phyloP scores from a whole-genome alignment of 2,888 invertebrate species.

The Clanis bilineata region DNA sequence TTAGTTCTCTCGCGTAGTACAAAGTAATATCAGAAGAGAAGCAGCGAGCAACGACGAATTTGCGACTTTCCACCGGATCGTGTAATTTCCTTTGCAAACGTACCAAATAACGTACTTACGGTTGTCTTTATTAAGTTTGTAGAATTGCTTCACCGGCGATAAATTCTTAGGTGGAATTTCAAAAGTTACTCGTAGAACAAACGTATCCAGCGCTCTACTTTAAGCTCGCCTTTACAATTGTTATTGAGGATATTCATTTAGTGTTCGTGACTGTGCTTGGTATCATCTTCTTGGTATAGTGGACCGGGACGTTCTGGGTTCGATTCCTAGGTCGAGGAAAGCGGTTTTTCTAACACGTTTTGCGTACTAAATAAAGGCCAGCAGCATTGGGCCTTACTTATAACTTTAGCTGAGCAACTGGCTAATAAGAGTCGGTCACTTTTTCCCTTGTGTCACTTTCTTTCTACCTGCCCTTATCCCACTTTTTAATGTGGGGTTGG shows the following conservation, averaged over 20 bases:
- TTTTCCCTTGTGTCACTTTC: no score
- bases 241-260: slow-evolving; percentile 31
- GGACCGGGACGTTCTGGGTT: no score
- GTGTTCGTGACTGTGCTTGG: slow-evolving; percentile 15
- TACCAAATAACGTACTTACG: slow-evolving; percentile 10
- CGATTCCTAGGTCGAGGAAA: no score
- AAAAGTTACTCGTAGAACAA: slow-evolving; percentile 39
- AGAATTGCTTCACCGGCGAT: slow-evolving; percentile 41
- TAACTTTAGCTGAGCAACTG: no score
- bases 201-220: slow-evolving; percentile 42
- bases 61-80: not conserved
- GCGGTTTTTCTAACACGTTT: no score
- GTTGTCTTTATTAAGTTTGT: slow-evolving; percentile 39
- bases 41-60: not conserved
- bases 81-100: slow-evolving; percentile 11
- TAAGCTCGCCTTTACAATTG: slow-evolving; percentile 33
- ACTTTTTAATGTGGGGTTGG: no score
- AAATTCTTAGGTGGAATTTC: slow-evolving; percentile 46
- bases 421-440: no score
- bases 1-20: not conserved
- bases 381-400: no score
- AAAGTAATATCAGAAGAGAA: slow-evolving; percentile 7
- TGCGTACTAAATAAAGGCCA: no score
- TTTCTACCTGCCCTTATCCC: no score
- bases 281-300: not conserved